Conservation (phyloP, 2,797 vertebrate species). For the Coregonus sp. region DNA sequence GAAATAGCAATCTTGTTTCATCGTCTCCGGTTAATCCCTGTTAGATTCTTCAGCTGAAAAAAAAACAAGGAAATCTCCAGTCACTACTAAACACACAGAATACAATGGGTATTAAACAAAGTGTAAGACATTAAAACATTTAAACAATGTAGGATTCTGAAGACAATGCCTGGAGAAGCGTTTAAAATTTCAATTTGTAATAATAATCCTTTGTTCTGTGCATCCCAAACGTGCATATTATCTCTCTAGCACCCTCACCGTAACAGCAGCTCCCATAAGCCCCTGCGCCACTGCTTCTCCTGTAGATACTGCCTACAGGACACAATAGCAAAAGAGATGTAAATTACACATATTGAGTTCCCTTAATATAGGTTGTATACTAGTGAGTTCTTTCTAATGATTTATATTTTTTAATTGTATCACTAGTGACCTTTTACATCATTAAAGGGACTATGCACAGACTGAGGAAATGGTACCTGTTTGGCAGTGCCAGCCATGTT, state of each 20-base stretch:
- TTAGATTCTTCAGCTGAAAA: conserved; percentile 88
- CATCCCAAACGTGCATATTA: neutral
- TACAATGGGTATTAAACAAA: neutral
- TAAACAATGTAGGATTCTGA: neutral
- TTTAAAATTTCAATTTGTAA: neutral
- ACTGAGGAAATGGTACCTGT: conserved; percentile 74
- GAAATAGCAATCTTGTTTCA: conserved; percentile 63
- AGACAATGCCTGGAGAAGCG: neutral
- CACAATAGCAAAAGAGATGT: conserved; percentile 20
- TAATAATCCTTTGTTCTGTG: neutral
- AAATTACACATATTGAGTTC: neutral
- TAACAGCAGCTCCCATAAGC: conserved; percentile 93
- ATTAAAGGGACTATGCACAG: neutral
- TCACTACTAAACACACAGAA: neutral
- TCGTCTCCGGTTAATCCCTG: conserved; percentile 88
- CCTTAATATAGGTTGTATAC: neutral
- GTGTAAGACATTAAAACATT: neutral
- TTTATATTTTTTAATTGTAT: neutral
- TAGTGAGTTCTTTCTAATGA: neutral
- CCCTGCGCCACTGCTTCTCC: conserved; percentile 92
- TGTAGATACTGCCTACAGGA: conserved; percentile 83
- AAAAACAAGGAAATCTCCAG: conserved; percentile 18
- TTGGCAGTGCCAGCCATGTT: conserved; percentile 84
- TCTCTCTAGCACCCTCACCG: conserved; percentile 76
- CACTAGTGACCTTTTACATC: neutral